These are phyloP conservation scores for Nannospalax galili DNA, from an alignment of 2,113 vertebrate species.

Conservation along the genomic window DNA sequence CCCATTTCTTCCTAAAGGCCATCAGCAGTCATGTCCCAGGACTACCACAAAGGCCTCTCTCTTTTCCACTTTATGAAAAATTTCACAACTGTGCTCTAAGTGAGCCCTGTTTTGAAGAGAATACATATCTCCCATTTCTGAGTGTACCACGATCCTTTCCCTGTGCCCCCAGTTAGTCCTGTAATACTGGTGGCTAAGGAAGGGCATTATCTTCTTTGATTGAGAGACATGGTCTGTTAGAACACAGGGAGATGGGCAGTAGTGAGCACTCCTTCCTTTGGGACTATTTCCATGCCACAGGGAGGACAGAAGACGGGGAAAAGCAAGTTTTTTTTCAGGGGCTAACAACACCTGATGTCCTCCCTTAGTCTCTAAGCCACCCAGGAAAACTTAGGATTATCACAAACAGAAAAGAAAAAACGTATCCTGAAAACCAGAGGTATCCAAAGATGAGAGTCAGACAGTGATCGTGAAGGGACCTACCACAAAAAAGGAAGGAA, in stretches of 20 bases:
- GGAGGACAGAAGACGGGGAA: constrained; percentile 51
- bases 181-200: too few species aligned
- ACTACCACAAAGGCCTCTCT: background rate
- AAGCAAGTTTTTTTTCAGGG: constrained; percentile 38
- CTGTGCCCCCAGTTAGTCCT: background rate
- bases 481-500: constrained; percentile 75
- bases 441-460: constrained; percentile 86
- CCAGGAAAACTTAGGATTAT: constrained; percentile 74
- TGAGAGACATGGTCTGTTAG: too few species aligned
- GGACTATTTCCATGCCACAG: too few species aligned
- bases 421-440: constrained; percentile 79
- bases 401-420: constrained; percentile 62
- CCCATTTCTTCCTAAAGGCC: background rate
- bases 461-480: constrained; percentile 83
- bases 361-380: constrained; percentile 76
- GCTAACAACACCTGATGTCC: constrained; percentile 65
- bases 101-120: constrained; percentile 22
- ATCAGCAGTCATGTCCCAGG: background rate
- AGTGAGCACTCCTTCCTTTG: too few species aligned
- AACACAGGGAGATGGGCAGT: too few species aligned
- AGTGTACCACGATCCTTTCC: constrained; percentile 49
- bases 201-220: too few species aligned
- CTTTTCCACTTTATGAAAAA: background rate
- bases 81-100: background rate
- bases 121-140: constrained; percentile 61